Evolutionary conservation across 1,140 invertebrate species (phyloP).

Genomic region (Caenorhabditis remanei): DNA sequence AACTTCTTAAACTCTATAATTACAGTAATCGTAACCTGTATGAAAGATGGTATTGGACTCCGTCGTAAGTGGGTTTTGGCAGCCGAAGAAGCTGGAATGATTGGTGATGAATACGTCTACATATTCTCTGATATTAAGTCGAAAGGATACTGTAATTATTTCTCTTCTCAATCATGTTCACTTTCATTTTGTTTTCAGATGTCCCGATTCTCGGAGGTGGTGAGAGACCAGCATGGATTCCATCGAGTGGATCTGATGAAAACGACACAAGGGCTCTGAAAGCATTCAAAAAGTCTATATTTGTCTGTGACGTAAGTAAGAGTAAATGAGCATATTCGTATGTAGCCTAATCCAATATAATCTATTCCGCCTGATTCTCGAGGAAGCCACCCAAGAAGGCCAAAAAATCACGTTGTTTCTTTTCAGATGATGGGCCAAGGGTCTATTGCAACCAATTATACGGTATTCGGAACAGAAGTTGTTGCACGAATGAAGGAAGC

Average conservation of each 20-base stretch:
- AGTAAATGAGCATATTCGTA: neutral
- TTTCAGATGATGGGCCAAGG: constrained; percentile 44
- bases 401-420: neutral
- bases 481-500: constrained; percentile 25
- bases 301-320: constrained; percentile 37
- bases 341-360: constrained; percentile 15
- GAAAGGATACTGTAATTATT: constrained; percentile 15
- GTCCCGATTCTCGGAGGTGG: constrained; percentile 16
- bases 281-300: constrained; percentile 40
- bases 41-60: constrained; percentile 40
- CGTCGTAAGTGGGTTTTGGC: constrained; percentile 56
- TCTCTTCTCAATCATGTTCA: neutral
- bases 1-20: neutral
- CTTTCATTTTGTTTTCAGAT: neutral
- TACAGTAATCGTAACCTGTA: constrained; percentile 56
- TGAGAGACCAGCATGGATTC: constrained; percentile 2
- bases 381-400: constrained; percentile 10
- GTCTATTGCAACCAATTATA: constrained; percentile 34
- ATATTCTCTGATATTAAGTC: constrained; percentile 58
- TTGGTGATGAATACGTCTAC: constrained; percentile 58
- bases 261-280: constrained; percentile 26
- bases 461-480: constrained; percentile 12
- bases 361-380: neutral
- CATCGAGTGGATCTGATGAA: neutral
- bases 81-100: constrained; percentile 55